These are phyloP conservation scores for Danaus chrysippus DNA, from an alignment of 2,888 invertebrate species.

Conservation along the genomic window DNA sequence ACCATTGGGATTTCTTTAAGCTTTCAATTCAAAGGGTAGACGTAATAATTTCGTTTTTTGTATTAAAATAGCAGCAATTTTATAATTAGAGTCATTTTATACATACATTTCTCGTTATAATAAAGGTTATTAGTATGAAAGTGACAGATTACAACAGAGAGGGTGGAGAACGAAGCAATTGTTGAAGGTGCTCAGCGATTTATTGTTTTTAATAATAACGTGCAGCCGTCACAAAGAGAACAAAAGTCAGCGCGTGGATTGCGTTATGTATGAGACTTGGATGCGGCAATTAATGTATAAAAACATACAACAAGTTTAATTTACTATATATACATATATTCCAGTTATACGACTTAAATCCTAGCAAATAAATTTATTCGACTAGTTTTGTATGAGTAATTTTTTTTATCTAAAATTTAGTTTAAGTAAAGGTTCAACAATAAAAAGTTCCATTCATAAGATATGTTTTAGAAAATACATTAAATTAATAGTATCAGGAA, in stretches of 20 bases:
- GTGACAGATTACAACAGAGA: slow-evolving; percentile 34
- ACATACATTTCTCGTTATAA: neutral
- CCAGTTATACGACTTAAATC: no score
- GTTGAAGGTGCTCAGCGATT: slow-evolving; percentile 77
- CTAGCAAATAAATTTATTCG: no score
- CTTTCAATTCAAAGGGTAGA: no score
- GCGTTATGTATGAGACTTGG: slow-evolving; percentile 23
- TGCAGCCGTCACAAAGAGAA: slow-evolving; percentile 75
- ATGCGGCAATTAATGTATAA: slow-evolving; percentile 31
- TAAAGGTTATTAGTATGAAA: slow-evolving; percentile 7
- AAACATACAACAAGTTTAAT: no score
- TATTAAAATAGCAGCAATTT: neutral
- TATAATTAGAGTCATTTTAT: slow-evolving; percentile 1
- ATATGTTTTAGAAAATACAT: no score
- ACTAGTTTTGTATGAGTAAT: no score
- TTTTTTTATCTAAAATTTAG: no score
- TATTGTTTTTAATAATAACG: slow-evolving; percentile 80
- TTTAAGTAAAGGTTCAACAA: no score
- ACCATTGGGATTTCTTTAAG: no score
- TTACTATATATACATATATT: no score
- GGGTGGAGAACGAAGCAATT: slow-evolving; percentile 74
- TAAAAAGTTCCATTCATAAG: no score
- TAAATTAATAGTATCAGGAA: no score
- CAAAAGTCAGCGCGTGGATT: slow-evolving; percentile 61
- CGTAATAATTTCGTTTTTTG: neutral